phyloP scores from a whole-genome alignment of 2,797 vertebrate species.

The Percopsis omiscomaycus region DNA sequence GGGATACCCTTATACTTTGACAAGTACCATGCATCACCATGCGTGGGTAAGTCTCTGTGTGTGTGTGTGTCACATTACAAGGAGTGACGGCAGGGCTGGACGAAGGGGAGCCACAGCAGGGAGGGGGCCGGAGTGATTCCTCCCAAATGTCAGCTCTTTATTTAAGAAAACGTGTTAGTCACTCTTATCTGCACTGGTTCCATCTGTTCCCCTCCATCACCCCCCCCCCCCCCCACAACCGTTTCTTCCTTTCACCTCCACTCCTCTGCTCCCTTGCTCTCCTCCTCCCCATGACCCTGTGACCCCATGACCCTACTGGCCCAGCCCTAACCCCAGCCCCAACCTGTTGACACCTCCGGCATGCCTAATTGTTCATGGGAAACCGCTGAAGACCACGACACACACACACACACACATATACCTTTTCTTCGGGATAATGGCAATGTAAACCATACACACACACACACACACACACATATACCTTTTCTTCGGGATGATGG shows the following conservation, averaged over 20 bases:
- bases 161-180: conserved; percentile 54
- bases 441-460: conserved; percentile 26
- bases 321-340: conserved; percentile 57
- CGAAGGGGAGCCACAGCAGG: neutral
- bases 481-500: conserved; percentile 4
- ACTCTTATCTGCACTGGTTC: conserved; percentile 53
- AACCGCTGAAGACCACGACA: conserved; percentile 29
- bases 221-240: conserved; percentile 29
- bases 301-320: conserved; percentile 57
- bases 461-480: conserved; percentile 12
- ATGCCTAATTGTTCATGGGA: conserved; percentile 77
- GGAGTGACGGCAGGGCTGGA: too few species aligned
- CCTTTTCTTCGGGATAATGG: conserved; percentile 3
- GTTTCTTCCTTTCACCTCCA: conserved; percentile 38
- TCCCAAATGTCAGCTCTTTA: conserved; percentile 42
- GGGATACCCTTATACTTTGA: conserved; percentile 10
- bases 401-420: conserved; percentile 10
- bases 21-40: conserved; percentile 1
- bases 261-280: conserved; percentile 28
- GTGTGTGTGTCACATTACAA: neutral
- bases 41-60: neutral
- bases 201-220: conserved; percentile 73
- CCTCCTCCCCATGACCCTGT: conserved; percentile 24
- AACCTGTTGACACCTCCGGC: conserved; percentile 69
- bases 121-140: conserved; percentile 3